These are phyloP conservation scores for Catocala sponsa DNA, from an alignment of 2,888 invertebrate species.

Conservation along the genomic window DNA sequence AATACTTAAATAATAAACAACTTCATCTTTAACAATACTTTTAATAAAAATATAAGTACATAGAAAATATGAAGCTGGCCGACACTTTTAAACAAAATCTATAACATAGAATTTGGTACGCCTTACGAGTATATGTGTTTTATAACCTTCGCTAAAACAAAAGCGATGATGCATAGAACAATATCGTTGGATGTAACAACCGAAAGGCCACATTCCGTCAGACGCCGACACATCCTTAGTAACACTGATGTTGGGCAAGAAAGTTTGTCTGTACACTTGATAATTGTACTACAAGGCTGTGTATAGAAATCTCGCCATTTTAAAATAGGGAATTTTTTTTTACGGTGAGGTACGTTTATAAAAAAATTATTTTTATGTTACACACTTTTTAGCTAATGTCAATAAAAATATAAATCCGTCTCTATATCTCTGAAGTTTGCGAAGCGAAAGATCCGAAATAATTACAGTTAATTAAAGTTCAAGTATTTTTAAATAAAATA, in stretches of 20 bases:
- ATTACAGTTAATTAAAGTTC: too few species aligned
- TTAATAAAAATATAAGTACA: too few species aligned
- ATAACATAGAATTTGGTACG: constrained; percentile 2
- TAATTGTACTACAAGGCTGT: background rate
- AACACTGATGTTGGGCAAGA: constrained; percentile 11
- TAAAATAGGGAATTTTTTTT: constrained; percentile 3
- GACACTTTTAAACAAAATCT: constrained; percentile 1
- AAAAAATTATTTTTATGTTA: too few species aligned
- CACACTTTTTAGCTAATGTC: too few species aligned
- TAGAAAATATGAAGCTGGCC: background rate
- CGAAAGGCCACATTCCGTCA: constrained; percentile 53
- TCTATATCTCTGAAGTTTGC: too few species aligned
- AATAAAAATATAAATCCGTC: too few species aligned
- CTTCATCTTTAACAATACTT: too few species aligned
- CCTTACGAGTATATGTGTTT: constrained; percentile 13
- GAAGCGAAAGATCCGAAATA: too few species aligned
- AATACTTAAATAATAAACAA: too few species aligned
- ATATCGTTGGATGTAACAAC: constrained; percentile 40
- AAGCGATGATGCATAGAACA: constrained; percentile 46
- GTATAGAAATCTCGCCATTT: background rate
- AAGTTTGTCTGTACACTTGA: constrained; percentile 13
- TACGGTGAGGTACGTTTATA: too few species aligned
- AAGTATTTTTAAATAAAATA: too few species aligned
- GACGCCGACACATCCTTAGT: constrained; percentile 31
- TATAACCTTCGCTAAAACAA: constrained; percentile 45